Evolutionary conservation across 2,797 vertebrate species (phyloP), one percentile per base, ranked within the genome.

Genomic region (Xenentodon cancila): DNA sequence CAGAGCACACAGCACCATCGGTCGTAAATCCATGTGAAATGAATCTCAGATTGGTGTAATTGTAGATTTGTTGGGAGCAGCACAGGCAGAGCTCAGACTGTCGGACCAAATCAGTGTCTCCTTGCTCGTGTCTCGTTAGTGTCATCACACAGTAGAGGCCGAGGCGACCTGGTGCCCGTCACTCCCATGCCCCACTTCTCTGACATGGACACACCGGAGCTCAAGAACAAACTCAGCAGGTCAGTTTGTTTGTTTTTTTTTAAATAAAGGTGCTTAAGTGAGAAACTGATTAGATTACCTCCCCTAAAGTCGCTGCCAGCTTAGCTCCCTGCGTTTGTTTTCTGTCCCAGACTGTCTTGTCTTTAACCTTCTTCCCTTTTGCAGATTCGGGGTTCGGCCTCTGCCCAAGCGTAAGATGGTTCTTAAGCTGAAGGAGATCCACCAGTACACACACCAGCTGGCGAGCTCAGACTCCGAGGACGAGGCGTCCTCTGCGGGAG

Each of bases 391-490:
- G 3, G 97, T 99, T 27, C 95, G 97, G 13, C 92, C 96, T 20
- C 91, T 99, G 70, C 96, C 96, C 0, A 99, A 97, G 75, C 94
- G 93, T 60, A 94, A 97, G 90, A 99, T 99, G 98, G 91, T 99
- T 69, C 86, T 97, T 65, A 99, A 98, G 76, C 92, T 99, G 89
- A 98, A 95, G 90, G 96, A 99, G 92, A 99, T 99, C 82, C 97
- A 98, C 86, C 94, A 96, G 71, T 98, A 97, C 80, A 99, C 97
- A n/a, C 98, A 98, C 86, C 95, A 90, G 90, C 90, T 94, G 4
- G 47, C 80, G 87, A 93, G 89, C 85, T 95, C 95, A 0, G 94
- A 95, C 71, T 94, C 93, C 0, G 95, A 96, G 46, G 93, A 91
- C 0, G 94, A 94, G 43, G 65, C 77, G 0, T 53, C 48, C 1